Conservation (phyloP, 2,888 invertebrate genomes). For the Machimus rusticus region DNA sequence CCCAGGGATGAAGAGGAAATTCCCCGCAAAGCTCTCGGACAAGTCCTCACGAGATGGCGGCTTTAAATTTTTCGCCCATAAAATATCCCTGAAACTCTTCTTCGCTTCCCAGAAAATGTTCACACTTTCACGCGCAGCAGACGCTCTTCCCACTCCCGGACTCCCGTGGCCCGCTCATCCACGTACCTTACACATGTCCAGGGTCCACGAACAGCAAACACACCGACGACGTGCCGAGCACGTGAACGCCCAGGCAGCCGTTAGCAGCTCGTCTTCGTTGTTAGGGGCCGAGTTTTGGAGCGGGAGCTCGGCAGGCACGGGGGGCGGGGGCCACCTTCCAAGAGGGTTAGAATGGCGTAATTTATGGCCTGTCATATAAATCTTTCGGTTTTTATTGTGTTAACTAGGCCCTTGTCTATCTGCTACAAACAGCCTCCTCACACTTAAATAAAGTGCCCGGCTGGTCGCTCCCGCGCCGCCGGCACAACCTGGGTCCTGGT, state of each 20-base stretch:
- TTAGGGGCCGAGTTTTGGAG: not conserved
- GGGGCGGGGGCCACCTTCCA: not conserved
- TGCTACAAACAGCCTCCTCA: slow-evolving; percentile 38
- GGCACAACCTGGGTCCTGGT: not conserved
- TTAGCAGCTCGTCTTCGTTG: slow-evolving; percentile 15
- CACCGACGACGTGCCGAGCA: not conserved
- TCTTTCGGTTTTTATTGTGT: slow-evolving; percentile 51
- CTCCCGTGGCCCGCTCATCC: not conserved
- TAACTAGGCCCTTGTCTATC: slow-evolving; percentile 44
- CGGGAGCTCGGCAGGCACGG: not conserved
- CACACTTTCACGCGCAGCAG: not conserved
- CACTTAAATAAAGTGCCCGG: slow-evolving; percentile 16
- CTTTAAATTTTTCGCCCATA: not conserved
- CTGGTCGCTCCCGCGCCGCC: not conserved
- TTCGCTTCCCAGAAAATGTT: not conserved
- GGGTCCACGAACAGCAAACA: slow-evolving; percentile 16
- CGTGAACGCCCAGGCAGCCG: slow-evolving; percentile 6
- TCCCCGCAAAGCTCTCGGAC: not conserved
- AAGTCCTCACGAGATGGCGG: not conserved
- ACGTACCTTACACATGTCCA: slow-evolving; percentile 19
- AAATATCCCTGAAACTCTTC: not conserved
- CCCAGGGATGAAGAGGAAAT: not conserved
- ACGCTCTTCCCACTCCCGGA: not conserved
- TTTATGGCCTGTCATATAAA: slow-evolving; percentile 62
- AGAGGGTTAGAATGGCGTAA: slow-evolving; percentile 50